phyloP scores from a whole-genome alignment of 2,797 vertebrate species.

The Catostomus latipinnis region DNA sequence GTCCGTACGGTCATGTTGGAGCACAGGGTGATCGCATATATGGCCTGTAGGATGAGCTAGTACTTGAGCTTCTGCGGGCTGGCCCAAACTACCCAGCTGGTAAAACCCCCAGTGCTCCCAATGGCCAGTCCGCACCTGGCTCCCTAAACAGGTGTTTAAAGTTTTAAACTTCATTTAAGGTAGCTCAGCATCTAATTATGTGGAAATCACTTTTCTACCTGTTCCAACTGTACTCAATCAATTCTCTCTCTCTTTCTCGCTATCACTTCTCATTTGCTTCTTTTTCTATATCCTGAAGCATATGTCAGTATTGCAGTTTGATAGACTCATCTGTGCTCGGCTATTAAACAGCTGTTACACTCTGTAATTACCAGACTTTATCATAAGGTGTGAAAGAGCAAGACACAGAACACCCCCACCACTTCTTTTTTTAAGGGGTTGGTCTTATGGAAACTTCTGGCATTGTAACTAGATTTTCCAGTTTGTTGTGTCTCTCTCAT shows the following conservation, averaged over 20 bases:
- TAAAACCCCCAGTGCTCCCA: too few species aligned
- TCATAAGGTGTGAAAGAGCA: constrained; percentile 63
- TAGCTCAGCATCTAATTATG: too few species aligned
- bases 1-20: too few species aligned
- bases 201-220: neutral
- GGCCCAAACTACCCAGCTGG: too few species aligned
- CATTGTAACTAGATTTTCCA: constrained; percentile 61
- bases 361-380: constrained; percentile 67
- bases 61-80: too few species aligned
- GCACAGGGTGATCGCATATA: too few species aligned
- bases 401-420: neutral
- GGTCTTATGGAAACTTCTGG: constrained; percentile 57
- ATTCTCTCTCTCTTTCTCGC: neutral
- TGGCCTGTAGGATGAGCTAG: too few species aligned
- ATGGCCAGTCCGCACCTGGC: too few species aligned
- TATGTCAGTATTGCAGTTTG: constrained; percentile 30
- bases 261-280: neutral
- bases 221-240: neutral
- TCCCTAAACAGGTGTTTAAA: too few species aligned
- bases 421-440: constrained; percentile 23
- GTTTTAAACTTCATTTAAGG: too few species aligned
- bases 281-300: constrained; percentile 53
- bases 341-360: constrained; percentile 64
- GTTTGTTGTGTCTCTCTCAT: constrained; percentile 46
- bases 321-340: constrained; percentile 21